These are phyloP conservation scores for Ceriagrion tenellum DNA, from an alignment of 2,888 invertebrate genomes.

Conservation along the genomic window DNA sequence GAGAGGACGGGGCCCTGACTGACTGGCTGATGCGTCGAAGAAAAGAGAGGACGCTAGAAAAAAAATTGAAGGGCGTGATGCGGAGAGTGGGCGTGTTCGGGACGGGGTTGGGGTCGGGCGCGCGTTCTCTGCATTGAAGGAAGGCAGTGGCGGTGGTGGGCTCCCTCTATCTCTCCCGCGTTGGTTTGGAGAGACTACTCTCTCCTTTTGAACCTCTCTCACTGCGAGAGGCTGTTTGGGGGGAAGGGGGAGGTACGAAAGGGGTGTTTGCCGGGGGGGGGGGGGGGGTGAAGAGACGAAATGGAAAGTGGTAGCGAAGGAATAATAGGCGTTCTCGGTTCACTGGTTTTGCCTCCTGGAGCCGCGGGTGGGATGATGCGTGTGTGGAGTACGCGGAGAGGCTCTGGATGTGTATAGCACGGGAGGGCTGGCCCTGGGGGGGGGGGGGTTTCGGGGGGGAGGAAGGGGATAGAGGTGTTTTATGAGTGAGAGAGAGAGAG, in stretches of 20 bases:
- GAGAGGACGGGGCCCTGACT: background rate
- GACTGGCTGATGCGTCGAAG: background rate
- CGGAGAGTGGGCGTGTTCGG: conserved; percentile 32
- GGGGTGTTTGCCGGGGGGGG: background rate
- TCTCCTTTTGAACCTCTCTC: no score
- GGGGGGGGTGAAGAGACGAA: conserved; percentile 21
- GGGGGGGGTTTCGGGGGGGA: background rate
- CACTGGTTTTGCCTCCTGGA: conserved; percentile 45
- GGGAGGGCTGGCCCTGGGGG: background rate
- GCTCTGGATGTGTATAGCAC: background rate
- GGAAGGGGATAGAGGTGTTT: background rate
- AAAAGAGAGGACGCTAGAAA: background rate
- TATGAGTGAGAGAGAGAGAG: background rate
- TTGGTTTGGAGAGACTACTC: no score
- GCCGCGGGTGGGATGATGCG: background rate
- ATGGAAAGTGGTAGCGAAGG: conserved; percentile 61
- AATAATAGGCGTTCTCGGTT: conserved; percentile 68
- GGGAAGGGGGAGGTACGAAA: background rate
- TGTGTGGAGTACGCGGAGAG: no score
- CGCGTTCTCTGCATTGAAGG: no score
- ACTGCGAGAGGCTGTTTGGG: background rate
- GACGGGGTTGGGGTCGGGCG: background rate
- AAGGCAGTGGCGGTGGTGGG: no score
- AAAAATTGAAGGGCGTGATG: conserved; percentile 38
- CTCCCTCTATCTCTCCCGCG: no score